Base-by-base conservation (phyloP, 1,140 invertebrate species). In the Drusus annulatus region DNA sequence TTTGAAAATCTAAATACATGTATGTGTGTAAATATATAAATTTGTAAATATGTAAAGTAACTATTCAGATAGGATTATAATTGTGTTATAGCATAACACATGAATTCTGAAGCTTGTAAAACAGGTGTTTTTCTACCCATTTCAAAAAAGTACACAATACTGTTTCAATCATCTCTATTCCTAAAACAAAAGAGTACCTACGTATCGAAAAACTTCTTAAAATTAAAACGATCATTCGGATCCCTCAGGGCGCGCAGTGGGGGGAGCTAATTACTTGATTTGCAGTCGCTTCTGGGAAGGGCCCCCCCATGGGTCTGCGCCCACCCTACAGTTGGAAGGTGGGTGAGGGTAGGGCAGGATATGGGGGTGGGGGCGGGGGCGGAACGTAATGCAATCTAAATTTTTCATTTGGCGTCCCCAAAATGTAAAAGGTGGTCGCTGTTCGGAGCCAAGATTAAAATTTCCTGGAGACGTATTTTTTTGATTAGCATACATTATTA, bases 241-340 rank as follows among this genome's bases (percentile, higher is more conserved):
- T 79, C 19, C 31, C 6, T 13, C 45, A 45, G 78, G 52, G 78
- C 19, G 68, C 78, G 60, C 52, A 28, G 17, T n/a, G 52, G 71
- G 58, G 51, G 73, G 7, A 60, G 80, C 80, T 81, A 81, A 81
- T 81, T 81, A 81, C 74, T 81, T 81, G 80, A 81, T 81, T 81
- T 81, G 80, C 78, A 73, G 78, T 62, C 76, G 69, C 69, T 74
- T 74, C 69, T 74, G 69, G 25, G 51, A 56, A 52, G 51, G 23
- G 52, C 25, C 23, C 4, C 69, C 69, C 17, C 69, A 56, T 25
- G 51, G 23, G 52, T 28, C 23, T 16, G 50, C 51, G 13, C 50
- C 50, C 52, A 19, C 19, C 16, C 76, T 1, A 17, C n/a, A n/a
- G 54, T 19, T 21, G 68, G 36, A 69, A 19, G 68, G 8, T 58